phyloP scores from a whole-genome alignment of 2,113 vertebrate species.

The Urocynchramus pylzowi region DNA sequence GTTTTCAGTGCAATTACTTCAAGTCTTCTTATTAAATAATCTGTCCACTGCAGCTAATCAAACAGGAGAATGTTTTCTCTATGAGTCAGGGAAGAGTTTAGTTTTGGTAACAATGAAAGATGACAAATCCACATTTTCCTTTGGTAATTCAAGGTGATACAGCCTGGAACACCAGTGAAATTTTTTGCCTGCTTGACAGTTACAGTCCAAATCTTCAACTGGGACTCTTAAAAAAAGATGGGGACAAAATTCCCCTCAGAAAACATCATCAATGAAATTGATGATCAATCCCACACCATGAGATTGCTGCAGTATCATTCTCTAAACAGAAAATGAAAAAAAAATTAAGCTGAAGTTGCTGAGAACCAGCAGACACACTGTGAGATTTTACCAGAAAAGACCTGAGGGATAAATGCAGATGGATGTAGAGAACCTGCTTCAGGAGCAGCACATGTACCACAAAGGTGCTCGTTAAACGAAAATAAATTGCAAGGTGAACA shows the following conservation, averaged over 20 bases:
- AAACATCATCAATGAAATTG: background rate
- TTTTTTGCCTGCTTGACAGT: background rate
- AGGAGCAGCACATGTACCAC: background rate
- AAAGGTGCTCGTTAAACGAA: rapidly evolving
- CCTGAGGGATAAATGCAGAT: background rate
- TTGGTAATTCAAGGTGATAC: background rate
- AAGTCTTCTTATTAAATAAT: background rate
- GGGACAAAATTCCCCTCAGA: background rate
- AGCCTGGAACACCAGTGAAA: background rate
- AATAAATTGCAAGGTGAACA: background rate
- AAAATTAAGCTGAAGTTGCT: background rate
- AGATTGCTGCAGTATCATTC: background rate
- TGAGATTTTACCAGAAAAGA: background rate
- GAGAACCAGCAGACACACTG: background rate
- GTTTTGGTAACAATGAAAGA: background rate
- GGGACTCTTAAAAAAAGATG: background rate
- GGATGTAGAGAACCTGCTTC: background rate
- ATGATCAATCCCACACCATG: background rate
- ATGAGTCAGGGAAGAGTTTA: background rate
- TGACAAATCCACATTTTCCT: background rate
- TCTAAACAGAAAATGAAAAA: background rate
- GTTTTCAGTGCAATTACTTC: background rate
- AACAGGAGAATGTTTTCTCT: background rate
- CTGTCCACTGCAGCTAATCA: background rate
- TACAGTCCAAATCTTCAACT: background rate